These are phyloP conservation scores for Thecophora atra DNA, from an alignment of 2,888 invertebrate species.

Conservation along the genomic window DNA sequence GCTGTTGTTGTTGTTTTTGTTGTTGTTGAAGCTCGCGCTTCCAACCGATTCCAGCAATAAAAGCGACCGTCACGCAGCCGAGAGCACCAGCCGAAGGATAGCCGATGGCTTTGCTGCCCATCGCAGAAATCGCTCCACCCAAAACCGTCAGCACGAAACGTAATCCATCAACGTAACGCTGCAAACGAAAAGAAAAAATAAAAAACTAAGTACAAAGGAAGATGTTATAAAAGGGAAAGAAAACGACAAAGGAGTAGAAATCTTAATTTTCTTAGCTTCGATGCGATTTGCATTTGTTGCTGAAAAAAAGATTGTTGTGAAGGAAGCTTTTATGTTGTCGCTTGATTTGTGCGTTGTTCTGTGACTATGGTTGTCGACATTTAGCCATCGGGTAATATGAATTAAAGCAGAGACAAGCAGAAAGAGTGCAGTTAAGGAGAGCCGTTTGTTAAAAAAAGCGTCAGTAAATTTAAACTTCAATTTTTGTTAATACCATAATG, in stretches of 20 bases:
- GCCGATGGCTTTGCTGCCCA: constrained; percentile 71
- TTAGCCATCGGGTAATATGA: background rate
- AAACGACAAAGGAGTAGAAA: background rate
- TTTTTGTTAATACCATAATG: too few species aligned
- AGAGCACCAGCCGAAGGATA: constrained; percentile 74
- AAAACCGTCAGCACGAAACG: constrained; percentile 70
- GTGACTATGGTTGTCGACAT: background rate
- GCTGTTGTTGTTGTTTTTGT: constrained; percentile 45
- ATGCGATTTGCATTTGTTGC: background rate
- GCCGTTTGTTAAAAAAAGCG: background rate
- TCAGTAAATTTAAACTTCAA: too few species aligned
- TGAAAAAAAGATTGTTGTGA: background rate
- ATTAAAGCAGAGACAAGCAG: background rate
- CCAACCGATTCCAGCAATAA: constrained; percentile 70
- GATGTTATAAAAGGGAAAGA: background rate
- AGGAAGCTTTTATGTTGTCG: background rate
- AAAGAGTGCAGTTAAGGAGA: background rate
- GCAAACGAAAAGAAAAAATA: constrained; percentile 34
- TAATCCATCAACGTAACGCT: constrained; percentile 66
- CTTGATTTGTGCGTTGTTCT: background rate
- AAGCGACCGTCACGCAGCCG: constrained; percentile 69
- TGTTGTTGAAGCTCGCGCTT: constrained; percentile 58
- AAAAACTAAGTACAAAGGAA: background rate
- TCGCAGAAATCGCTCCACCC: constrained; percentile 73
- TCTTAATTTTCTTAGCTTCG: constrained; percentile 5